phyloP scores from a whole-genome alignment of 2,888 invertebrate genomes.

The Dastarcus helophoroides region DNA sequence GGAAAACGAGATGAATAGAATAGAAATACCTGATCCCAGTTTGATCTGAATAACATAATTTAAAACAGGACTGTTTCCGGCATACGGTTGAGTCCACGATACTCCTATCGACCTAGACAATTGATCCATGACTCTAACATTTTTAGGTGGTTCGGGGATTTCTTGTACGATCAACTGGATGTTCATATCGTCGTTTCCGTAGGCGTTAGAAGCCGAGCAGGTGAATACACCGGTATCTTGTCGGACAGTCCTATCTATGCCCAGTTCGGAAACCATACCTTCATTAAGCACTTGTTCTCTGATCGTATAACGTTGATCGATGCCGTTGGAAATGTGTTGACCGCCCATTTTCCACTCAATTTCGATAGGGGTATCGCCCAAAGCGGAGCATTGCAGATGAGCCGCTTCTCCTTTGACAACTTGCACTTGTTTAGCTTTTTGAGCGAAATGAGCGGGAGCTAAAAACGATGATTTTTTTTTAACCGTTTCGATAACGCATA shows the following conservation, averaged over 20 bases:
- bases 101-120: slow-evolving; percentile 74
- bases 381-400: slow-evolving; percentile 73
- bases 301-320: slow-evolving; percentile 64
- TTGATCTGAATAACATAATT: slow-evolving; percentile 86
- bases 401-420: slow-evolving; percentile 75
- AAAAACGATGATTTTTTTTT: too few species aligned
- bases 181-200: slow-evolving; percentile 83
- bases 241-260: slow-evolving; percentile 71
- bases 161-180: slow-evolving; percentile 85
- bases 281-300: slow-evolving; percentile 67
- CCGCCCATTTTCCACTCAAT: slow-evolving; percentile 74
- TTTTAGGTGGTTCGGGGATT: slow-evolving; percentile 81
- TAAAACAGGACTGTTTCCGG: slow-evolving; percentile 79
- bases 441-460: slow-evolving; percentile 78
- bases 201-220: slow-evolving; percentile 79
- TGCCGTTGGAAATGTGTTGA: slow-evolving; percentile 59
- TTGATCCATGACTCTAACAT: slow-evolving; percentile 73
- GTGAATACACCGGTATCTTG: slow-evolving; percentile 83
- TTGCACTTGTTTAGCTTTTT: slow-evolving; percentile 71
- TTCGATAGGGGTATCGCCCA: slow-evolving; percentile 79
- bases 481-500: too few species aligned
- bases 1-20: slow-evolving; percentile 11
- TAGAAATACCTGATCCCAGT: slow-evolving; percentile 69
- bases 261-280: slow-evolving; percentile 74
- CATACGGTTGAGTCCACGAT: slow-evolving; percentile 82